Conservation (phyloP, 2,888 invertebrate species). For the Silvanus unidentatus region DNA sequence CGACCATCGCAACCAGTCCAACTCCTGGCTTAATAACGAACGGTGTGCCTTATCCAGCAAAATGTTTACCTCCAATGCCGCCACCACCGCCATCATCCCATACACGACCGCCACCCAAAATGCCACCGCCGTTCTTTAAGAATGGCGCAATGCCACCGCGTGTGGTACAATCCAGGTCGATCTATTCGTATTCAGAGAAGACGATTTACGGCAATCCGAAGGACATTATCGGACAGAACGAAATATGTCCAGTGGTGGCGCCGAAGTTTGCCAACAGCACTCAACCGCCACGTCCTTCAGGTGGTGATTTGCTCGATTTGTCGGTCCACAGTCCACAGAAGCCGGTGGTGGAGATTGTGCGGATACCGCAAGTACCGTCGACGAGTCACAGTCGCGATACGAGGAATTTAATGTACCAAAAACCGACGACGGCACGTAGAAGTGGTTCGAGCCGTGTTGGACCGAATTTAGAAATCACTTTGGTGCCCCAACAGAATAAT, state of each 20-base stretch:
- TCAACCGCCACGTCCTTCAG: slow-evolving; percentile 39
- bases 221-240: slow-evolving; percentile 49
- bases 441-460: slow-evolving; percentile 46
- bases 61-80: slow-evolving; percentile 36
- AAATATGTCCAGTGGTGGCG: slow-evolving; percentile 47
- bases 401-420: slow-evolving; percentile 26
- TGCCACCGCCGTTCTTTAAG: slow-evolving; percentile 16
- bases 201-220: slow-evolving; percentile 70
- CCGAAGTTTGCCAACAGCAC: slow-evolving; percentile 40
- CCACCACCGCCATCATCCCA: slow-evolving; percentile 10
- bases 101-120: slow-evolving; percentile 19
- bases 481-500: slow-evolving; percentile 50
- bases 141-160: slow-evolving; percentile 47
- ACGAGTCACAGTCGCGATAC: slow-evolving; percentile 9
- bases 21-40: slow-evolving; percentile 40
- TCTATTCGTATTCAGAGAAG: slow-evolving; percentile 58
- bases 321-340: slow-evolving; percentile 52
- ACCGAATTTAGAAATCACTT: slow-evolving; percentile 65
- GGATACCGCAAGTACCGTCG: slow-evolving; percentile 43
- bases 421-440: slow-evolving; percentile 18
- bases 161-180: slow-evolving; percentile 59
- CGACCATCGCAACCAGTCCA: slow-evolving; percentile 19
- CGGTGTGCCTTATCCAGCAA: no score
- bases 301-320: slow-evolving; percentile 59
- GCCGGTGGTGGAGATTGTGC: slow-evolving; percentile 55